Base-by-base conservation (phyloP, 2,113 vertebrate genomes). In the Muntiacus muntjak region DNA sequence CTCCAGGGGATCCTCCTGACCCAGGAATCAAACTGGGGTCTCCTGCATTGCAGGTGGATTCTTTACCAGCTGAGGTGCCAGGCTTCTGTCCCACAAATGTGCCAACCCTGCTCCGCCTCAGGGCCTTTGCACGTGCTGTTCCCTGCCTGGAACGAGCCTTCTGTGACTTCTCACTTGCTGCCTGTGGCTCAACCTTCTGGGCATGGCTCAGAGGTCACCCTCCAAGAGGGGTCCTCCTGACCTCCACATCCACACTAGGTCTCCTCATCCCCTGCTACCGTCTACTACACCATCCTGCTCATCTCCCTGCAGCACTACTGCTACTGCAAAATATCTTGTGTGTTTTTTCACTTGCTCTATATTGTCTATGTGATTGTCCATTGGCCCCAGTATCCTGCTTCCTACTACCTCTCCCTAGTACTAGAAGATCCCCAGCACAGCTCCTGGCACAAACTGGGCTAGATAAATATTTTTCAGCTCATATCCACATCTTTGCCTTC, bases 181-280 rank as follows among this genome's bases (percentile, higher is more conserved):
- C 57, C 79, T 57, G 7, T 21, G 16, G n/a, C 52, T 74, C 74
- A 11, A 30, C 33, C 12, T 60, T 91, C 28, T 50, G 79, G 30
- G 55, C 13, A 0, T 36, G 54, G 57, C 64, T 52, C 47, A 45
- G 86, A 30, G 19, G 79, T 40, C 62, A 11, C 26, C 40, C 85
- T 50, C 71, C 21, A 40, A n/a, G 40, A 26, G 62, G n/a, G 6
- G 2, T 28, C n/a, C 33, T 54, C 74, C 14, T 15, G 36, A 55
- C 30, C 30, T 21, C 78, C 7, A 28, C 15, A 6, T 21, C 15
- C 67, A 11, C 55, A 45, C 47, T 40, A 2, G 55, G 30, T 14
- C 45, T 40, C 36, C 62, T 4, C 1, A 0, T 7, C 40, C 33
- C 43, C 43, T 15, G 14, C 13, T 10, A 21, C 55, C 7, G 0